Percentiles rank a stretch among this genome's conserved stretches.
Conservation (phyloP, 2,888 invertebrate species). For the Drosophila diplacantha region DNA sequence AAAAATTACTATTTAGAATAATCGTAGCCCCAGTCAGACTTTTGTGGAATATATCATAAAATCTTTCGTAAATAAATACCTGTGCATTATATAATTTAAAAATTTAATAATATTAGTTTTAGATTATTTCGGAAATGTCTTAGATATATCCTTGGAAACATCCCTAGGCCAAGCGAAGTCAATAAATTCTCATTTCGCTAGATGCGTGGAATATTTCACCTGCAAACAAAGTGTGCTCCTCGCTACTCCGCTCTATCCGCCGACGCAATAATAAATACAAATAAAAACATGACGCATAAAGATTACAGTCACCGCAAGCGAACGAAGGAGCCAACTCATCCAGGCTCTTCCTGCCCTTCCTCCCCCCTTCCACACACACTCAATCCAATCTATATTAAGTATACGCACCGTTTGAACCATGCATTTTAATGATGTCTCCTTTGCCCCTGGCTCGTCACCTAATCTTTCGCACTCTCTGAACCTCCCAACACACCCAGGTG, state of each 20-base stretch:
- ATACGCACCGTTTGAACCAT: constrained; percentile 71
- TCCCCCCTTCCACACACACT: constrained; percentile 8
- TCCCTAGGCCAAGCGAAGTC: constrained; percentile 46
- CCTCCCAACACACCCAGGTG: constrained; percentile 7
- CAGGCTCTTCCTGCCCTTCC: neutral
- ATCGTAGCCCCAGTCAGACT: too few species aligned
- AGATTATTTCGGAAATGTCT: too few species aligned
- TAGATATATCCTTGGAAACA: neutral
- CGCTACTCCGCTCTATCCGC: constrained; percentile 21
- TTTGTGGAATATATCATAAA: too few species aligned
- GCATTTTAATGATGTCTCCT: constrained; percentile 65
- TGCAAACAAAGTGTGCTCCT: constrained; percentile 53
- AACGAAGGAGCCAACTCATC: constrained; percentile 27
- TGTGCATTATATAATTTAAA: neutral
- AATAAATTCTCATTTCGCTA: constrained; percentile 68
- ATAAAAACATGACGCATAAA: constrained; percentile 69
- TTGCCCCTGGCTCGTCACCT: constrained; percentile 53
- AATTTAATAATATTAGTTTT: neutral
- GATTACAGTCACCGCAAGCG: constrained; percentile 53
- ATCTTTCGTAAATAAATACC: too few species aligned
- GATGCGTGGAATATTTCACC: constrained; percentile 63
- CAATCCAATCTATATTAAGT: constrained; percentile 67
- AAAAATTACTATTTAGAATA: neutral
- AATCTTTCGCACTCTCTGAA: constrained; percentile 15
- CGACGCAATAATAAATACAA: constrained; percentile 70